Evolutionary conservation across 2,888 invertebrate species (phyloP).

Genomic region (Atethmia centrago): DNA sequence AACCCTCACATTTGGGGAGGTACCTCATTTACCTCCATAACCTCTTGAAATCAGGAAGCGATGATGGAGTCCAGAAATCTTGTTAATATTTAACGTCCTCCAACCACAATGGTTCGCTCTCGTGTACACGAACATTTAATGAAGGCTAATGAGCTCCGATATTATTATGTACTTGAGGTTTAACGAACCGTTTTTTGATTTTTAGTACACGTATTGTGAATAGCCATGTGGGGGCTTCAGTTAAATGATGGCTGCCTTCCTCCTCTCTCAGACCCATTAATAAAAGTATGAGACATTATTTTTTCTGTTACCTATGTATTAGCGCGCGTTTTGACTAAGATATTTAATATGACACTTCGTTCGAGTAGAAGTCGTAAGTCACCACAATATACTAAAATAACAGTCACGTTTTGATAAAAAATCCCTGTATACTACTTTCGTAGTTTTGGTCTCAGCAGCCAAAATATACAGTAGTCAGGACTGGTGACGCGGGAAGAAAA

Average conservation of each 20-base stretch:
- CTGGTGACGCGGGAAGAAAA: no score
- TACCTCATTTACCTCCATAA: slow-evolving; percentile 54
- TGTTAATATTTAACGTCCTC: slow-evolving; percentile 58
- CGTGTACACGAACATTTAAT: slow-evolving; percentile 39
- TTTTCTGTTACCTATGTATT: slow-evolving; percentile 19
- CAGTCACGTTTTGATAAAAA: no score
- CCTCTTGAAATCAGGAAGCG: slow-evolving; percentile 68
- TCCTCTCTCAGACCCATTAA: slow-evolving; percentile 8
- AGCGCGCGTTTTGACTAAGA: neutral
- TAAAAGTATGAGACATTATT: slow-evolving; percentile 16
- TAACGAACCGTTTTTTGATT: slow-evolving; percentile 48
- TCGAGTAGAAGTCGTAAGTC: no score
- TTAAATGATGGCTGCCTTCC: slow-evolving; percentile 7
- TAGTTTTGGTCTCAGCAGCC: no score
- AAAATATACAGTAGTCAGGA: no score
- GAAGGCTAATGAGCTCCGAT: slow-evolving; percentile 47
- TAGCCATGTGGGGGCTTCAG: neutral
- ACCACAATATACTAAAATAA: no score
- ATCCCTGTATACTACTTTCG: no score
- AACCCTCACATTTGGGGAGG: slow-evolving; percentile 76
- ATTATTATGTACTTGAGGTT: slow-evolving; percentile 36
- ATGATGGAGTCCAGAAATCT: slow-evolving; percentile 64
- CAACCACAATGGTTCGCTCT: slow-evolving; percentile 33
- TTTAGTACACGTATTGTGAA: slow-evolving; percentile 18
- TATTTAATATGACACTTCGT: slow-evolving; percentile 14